These are phyloP conservation scores for Scatophagus argus DNA, from an alignment of 2,113 vertebrate genomes.

Conservation along the genomic window DNA sequence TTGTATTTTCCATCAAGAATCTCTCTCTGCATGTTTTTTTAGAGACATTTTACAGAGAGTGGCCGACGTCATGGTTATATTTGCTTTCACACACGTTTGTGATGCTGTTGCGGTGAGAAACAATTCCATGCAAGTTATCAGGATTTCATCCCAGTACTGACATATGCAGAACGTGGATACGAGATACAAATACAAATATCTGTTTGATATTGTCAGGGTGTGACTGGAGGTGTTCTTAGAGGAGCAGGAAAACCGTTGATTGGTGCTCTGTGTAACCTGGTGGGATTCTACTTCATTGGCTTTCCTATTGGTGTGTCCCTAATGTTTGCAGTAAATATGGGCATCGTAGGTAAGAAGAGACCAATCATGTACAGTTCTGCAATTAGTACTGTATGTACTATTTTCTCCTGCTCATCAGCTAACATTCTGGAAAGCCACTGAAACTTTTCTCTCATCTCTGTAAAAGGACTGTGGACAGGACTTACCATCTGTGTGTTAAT, in stretches of 20 bases:
- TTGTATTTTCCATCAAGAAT: neutral
- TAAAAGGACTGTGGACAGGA: constrained; percentile 90
- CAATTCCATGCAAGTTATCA: neutral
- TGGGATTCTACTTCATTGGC: constrained; percentile 87
- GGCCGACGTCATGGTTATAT: constrained; percentile 74
- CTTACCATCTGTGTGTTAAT: constrained; percentile 82
- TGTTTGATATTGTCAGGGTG: constrained; percentile 70
- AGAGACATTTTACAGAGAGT: constrained; percentile 80
- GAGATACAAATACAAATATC: too few species aligned
- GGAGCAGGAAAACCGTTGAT: constrained; percentile 89
- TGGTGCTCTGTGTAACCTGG: constrained; percentile 86
- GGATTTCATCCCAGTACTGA: neutral
- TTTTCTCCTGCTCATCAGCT: neutral
- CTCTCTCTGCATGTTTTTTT: neutral
- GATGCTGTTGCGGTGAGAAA: constrained; percentile 79
- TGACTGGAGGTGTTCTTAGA: constrained; percentile 86
- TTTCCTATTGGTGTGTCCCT: constrained; percentile 86
- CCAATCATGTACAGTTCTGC: neutral
- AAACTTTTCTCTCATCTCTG: neutral
- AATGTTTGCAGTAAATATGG: constrained; percentile 87
- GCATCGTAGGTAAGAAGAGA: constrained; percentile 84
- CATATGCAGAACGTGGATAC: neutral
- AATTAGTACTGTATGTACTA: neutral
- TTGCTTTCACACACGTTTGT: constrained; percentile 70
- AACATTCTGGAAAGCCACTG: neutral